Evolutionary conservation across 2,888 invertebrate genomes (phyloP).

Genomic region (Acheta domesticus): DNA sequence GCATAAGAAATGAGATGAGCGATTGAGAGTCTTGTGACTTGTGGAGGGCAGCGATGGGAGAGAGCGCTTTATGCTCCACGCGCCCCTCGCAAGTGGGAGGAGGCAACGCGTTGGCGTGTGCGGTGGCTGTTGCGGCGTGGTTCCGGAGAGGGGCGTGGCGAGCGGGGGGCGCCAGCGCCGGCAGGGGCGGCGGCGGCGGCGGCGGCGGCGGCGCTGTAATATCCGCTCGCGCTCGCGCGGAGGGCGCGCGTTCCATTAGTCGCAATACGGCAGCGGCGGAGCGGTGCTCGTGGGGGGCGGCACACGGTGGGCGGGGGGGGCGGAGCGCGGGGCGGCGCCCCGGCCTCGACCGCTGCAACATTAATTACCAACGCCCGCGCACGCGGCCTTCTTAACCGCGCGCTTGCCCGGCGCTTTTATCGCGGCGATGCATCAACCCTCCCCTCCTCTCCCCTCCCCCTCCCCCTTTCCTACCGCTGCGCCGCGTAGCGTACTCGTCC

Average conservation of each 20-base stretch:
- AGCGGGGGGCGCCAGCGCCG: too few relatives aligned
- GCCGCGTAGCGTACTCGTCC: background rate
- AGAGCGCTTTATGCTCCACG: too few relatives aligned
- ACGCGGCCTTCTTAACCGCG: background rate
- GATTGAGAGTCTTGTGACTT: too few relatives aligned
- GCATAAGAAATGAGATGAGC: too few relatives aligned
- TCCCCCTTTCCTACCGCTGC: background rate
- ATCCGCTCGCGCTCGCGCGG: background rate
- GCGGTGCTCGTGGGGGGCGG: background rate
- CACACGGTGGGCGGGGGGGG: background rate
- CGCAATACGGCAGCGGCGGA: background rate
- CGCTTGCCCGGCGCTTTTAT: background rate
- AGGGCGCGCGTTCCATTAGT: conserved; percentile 7
- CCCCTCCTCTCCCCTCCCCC: too few relatives aligned
- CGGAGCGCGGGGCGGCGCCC: background rate
- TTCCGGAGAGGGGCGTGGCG: background rate
- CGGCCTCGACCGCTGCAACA: background rate
- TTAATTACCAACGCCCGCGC: background rate
- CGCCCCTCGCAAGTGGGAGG: too few relatives aligned
- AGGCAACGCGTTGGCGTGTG: too few relatives aligned
- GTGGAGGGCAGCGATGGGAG: too few relatives aligned
- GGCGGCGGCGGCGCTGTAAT: background rate
- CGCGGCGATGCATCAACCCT: background rate
- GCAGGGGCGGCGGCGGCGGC: background rate
- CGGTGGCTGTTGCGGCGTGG: background rate